These are phyloP conservation scores for Diplogasteroides magnus DNA, from an alignment of 1,140 invertebrate species.

Conservation along the genomic window DNA sequence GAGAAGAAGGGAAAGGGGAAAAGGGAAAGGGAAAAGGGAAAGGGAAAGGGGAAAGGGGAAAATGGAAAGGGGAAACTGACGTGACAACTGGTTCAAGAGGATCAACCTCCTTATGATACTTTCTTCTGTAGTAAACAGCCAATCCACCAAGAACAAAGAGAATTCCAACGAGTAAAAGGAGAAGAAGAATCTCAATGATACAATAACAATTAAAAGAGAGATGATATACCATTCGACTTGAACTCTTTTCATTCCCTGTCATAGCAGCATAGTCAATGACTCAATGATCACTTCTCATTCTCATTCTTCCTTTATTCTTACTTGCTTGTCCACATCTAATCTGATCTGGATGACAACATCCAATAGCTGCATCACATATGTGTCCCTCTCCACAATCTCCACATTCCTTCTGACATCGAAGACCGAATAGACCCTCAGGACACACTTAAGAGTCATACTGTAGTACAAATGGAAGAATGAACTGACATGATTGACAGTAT, in stretches of 20 bases:
- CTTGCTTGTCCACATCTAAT: conserved; percentile 41
- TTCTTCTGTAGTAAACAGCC: conserved; percentile 44
- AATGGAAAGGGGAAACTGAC: conserved; percentile 15
- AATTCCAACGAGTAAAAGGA: conserved; percentile 10
- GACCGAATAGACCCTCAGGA: conserved; percentile 61
- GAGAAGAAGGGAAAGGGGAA: too few relatives aligned
- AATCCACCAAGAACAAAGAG: conserved; percentile 3
- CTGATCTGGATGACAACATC: conserved; percentile 65
- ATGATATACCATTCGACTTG: conserved; percentile 6
- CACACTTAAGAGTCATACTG: conserved; percentile 51
- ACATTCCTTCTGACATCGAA: conserved; percentile 56
- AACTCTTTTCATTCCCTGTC: neutral
- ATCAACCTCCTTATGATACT: conserved; percentile 46
- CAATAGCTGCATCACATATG: conserved; percentile 72
- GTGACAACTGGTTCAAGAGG: conserved; percentile 41
- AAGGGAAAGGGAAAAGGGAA: too few relatives aligned
- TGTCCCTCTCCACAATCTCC: conserved; percentile 41
- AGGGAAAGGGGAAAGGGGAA: conserved; percentile 2
- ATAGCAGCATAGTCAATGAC: neutral
- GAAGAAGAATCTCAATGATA: conserved; percentile 25
- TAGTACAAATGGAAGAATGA: neutral
- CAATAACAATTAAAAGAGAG: neutral
- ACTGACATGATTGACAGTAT: conserved; percentile 66
- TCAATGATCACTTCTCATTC: conserved; percentile 1
- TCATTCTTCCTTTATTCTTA: conserved; percentile 9